These are phyloP conservation scores for Catharus bicknelli DNA, from an alignment of 2,113 vertebrate species.

Conservation along the genomic window DNA sequence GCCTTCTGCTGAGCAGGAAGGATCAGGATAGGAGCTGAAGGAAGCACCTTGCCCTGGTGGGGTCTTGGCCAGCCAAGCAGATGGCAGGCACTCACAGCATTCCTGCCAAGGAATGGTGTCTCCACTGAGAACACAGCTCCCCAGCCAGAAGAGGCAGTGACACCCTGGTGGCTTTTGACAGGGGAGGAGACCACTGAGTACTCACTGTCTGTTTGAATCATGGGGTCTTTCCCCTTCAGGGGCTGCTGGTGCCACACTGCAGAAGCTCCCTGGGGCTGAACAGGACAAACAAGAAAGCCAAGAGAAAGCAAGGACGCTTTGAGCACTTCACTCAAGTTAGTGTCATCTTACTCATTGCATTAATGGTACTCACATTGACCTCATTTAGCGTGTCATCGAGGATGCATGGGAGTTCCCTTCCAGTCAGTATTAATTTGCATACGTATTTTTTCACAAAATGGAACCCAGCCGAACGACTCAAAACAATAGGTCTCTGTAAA, in stretches of 20 bases:
- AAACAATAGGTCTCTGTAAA: not conserved
- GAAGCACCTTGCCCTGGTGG: not conserved
- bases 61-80: not conserved
- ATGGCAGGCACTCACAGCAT: not conserved
- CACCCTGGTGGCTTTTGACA: not conserved
- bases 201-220: not conserved
- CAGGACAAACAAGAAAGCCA: not conserved
- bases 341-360: not conserved
- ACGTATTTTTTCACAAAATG: not conserved
- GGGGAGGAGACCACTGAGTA: not conserved
- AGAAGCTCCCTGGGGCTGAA: not conserved
- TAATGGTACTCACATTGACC: not conserved
- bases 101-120: not conserved
- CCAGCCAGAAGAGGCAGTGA: not conserved
- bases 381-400: not conserved
- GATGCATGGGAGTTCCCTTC: not conserved
- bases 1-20: not conserved
- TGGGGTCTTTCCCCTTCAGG: not conserved
- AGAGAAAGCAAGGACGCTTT: not conserved
- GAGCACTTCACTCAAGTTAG: not conserved
- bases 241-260: not conserved
- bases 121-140: not conserved
- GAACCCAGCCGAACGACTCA: not conserved
- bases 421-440: slow-evolving; percentile 19
- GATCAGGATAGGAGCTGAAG: not conserved